Conservation (phyloP, 2,888 invertebrate species). For the Acanthacorydalis orientalis region DNA sequence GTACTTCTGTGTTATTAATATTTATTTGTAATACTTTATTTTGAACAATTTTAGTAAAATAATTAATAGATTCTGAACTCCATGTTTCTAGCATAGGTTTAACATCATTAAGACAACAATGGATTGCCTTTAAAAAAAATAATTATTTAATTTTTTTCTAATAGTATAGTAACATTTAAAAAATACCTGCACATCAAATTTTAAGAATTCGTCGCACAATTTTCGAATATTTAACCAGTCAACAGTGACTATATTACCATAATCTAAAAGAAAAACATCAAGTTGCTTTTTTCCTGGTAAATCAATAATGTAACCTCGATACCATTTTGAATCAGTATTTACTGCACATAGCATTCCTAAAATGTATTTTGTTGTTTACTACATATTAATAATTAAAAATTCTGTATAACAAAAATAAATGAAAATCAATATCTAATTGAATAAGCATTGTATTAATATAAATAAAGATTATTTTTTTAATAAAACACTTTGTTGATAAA, state of each 20-base stretch:
- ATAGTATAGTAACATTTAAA: background rate
- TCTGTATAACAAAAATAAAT: conserved; percentile 3
- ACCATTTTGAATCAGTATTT: conserved; percentile 31
- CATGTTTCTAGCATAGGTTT: conserved; percentile 24
- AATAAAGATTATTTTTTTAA: background rate
- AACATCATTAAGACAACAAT: conserved; percentile 27
- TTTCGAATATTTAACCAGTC: conserved; percentile 32
- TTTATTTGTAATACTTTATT: conserved; percentile 24
- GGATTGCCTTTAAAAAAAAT: conserved; percentile 10
- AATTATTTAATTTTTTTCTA: background rate
- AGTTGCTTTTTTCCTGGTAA: conserved; percentile 30
- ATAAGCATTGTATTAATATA: too few species aligned
- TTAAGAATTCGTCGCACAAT: conserved; percentile 30
- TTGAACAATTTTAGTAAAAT: conserved; percentile 21
- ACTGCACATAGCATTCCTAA: conserved; percentile 37
- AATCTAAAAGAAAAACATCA: conserved; percentile 44
- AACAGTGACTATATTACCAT: conserved; percentile 33
- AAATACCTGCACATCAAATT: conserved; percentile 31
- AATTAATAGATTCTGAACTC: conserved; percentile 20
- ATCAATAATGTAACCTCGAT: conserved; percentile 36
- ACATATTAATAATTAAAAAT: too few species aligned
- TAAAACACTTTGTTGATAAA: too few species aligned
- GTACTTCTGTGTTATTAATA: conserved; percentile 17
- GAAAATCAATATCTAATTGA: too few species aligned
- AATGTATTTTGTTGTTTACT: conserved; percentile 9